Evolutionary conservation across 1,140 invertebrate genomes (phyloP), one percentile per base, ranked within the genome.

Genomic region (Ptiloglossa arizonensis): DNA sequence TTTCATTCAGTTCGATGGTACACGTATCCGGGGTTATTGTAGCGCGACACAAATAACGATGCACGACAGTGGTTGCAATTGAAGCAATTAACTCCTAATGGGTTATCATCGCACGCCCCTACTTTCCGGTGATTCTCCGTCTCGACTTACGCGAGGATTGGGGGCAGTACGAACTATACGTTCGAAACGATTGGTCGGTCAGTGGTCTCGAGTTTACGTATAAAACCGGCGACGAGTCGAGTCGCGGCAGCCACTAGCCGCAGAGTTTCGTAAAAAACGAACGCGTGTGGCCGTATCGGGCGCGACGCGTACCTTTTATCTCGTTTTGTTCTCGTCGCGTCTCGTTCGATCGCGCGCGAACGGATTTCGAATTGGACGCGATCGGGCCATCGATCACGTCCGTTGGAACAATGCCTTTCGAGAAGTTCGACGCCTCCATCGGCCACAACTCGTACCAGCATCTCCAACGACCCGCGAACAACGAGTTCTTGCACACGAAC

Each of bases 321-420:
- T 38, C 35, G 46, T 50, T 50, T 5, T 2, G 19, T 44, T 69
- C 27, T 17, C 44, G 4, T 46, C 1, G 5, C 44, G 19, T 17
- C 13, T 46, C 46, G 19, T 17, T 0, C 15, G 46, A 13, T 48
- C 46, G 11, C n/a, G n/a, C n/a, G n/a, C n/a, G n/a, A n/a, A n/a
- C n/a, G n/a, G n/a, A n/a, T n/a, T n/a, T n/a, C n/a, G n/a, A n/a
- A n/a, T n/a, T n/a, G n/a, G n/a, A n/a, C n/a, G n/a, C n/a, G 17
- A 27, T 19, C 24, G 3, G 17, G 15, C n/a, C 24, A 6, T 15
- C 24, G 8, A 15, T 17, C 1, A 22, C 4, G 5, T n/a, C 0
- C 1, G 29, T 9, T 17, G 24, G 27, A 35, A 81, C 50, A 96
- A 97, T 72, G 96, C 94, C 97, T 97, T 98, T 83, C 32, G 44